Percentiles rank a stretch among this genome's conserved stretches.
Conservation (phyloP, 2,888 invertebrate genomes). For the Tromatobia lineatoria region DNA sequence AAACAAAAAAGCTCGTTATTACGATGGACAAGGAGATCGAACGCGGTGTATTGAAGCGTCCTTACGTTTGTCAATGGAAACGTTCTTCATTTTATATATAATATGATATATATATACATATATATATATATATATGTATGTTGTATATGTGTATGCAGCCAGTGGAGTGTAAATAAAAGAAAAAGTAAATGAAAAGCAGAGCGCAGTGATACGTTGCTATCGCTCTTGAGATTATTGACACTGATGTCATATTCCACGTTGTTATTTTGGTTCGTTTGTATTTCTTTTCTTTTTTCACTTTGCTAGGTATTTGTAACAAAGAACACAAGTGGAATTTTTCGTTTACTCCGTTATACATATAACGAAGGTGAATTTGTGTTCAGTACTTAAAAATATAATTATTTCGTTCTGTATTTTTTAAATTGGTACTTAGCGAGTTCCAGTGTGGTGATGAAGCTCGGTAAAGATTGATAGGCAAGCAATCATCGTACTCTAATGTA, state of each 20-base stretch:
- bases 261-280: slow-evolving; percentile 25
- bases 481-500: slow-evolving; percentile 5
- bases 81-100: slow-evolving; percentile 55
- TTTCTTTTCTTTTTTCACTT: slow-evolving; percentile 17
- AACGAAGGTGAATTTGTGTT: slow-evolving; percentile 11
- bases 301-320: slow-evolving; percentile 3
- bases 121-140: slow-evolving; percentile 35
- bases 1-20: slow-evolving; percentile 35
- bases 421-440: background rate
- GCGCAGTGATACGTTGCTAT: slow-evolving; percentile 27
- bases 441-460: background rate
- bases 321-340: slow-evolving; percentile 15
- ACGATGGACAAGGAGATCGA: slow-evolving; percentile 56
- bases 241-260: slow-evolving; percentile 31
- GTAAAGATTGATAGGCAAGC: slow-evolving; percentile 1
- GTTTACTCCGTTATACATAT: slow-evolving; percentile 1
- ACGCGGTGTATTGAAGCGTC: slow-evolving; percentile 65
- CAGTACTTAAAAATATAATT: slow-evolving; percentile 8
- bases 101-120: slow-evolving; percentile 41
- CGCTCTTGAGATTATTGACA: slow-evolving; percentile 31
- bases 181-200: slow-evolving; percentile 17
- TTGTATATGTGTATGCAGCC: slow-evolving; percentile 58
- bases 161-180: slow-evolving; percentile 62
- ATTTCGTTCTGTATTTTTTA: background rate
- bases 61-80: slow-evolving; percentile 63